Evolutionary conservation across 2,797 vertebrate genomes (phyloP).

Genomic region (Crocidura indochinensis): DNA sequence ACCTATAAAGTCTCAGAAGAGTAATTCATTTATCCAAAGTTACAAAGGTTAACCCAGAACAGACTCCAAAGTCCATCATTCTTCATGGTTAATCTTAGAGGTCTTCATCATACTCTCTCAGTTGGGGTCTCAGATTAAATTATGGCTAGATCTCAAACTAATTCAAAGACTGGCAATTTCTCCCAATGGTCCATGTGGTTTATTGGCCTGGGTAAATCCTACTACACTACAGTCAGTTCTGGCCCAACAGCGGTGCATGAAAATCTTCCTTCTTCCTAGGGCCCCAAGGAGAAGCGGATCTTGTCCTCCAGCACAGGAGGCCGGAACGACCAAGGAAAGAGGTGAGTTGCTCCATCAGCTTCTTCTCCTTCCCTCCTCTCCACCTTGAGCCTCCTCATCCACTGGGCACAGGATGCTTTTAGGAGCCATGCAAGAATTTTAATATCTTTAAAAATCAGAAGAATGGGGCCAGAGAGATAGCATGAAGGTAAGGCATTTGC

Average conservation of each 20-base stretch:
- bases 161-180: background rate
- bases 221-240: background rate
- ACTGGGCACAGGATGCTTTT: background rate
- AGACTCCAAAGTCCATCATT: background rate
- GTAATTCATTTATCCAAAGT: background rate
- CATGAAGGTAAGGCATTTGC: too few species aligned
- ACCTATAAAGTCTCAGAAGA: conserved; percentile 22
- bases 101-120: background rate
- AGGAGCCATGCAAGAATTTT: background rate
- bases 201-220: background rate
- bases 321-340: conserved; percentile 94
- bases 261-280: conserved; percentile 87
- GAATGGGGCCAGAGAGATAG: too few species aligned
- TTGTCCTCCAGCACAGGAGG: conserved; percentile 87
- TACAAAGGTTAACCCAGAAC: background rate
- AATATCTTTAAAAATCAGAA: conserved; percentile 40
- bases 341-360: conserved; percentile 88
- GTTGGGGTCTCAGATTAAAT: background rate
- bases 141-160: background rate
- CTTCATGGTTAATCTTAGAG: background rate
- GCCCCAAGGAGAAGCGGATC: conserved; percentile 95
- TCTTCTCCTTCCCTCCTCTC: background rate
- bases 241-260: background rate
- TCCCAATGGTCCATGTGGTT: background rate
- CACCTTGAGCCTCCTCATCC: background rate